A percentile compares a stretch with the other conserved stretches of the same genome.
Evolutionary conservation across 2,113 vertebrate genomes (phyloP).

Genomic region (Pardalotus punctatus): DNA sequence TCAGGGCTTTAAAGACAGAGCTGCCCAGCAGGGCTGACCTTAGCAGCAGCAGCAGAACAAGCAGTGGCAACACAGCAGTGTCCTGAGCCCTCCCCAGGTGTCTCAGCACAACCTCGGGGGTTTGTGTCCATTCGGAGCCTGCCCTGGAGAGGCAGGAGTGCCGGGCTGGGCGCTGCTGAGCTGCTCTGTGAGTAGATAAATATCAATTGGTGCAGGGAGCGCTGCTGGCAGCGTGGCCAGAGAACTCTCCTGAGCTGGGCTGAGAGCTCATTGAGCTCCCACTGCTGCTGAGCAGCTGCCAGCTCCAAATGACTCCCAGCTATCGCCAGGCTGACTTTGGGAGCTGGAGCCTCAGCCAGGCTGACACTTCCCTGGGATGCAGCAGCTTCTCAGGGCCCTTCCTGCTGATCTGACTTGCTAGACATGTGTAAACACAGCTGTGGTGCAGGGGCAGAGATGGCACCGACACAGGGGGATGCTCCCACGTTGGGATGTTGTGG

Average conservation of each 20-base stretch:
- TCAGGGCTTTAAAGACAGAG: neutral
- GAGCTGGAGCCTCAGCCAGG: neutral
- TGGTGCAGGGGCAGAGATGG: neutral
- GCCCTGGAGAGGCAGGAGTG: neutral
- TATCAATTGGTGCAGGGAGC: neutral
- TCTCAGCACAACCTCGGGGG: neutral
- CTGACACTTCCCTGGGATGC: neutral
- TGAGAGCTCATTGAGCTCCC: neutral
- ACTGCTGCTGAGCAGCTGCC: slow-evolving; percentile 11
- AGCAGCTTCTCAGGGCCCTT: neutral
- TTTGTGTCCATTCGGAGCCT: neutral
- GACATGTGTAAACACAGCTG: neutral
- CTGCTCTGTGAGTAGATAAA: neutral
- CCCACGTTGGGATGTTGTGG: neutral
- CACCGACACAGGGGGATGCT: neutral
- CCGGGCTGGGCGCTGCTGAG: neutral
- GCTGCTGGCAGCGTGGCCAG: neutral
- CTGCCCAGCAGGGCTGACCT: neutral
- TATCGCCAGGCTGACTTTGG: neutral
- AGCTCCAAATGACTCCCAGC: neutral
- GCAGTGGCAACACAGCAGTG: neutral
- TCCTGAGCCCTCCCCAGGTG: neutral
- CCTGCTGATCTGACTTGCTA: neutral
- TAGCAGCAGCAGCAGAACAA: neutral
- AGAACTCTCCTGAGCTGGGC: neutral